phyloP scores from a whole-genome alignment of 2,888 invertebrate species.

The Tachina grossa region DNA sequence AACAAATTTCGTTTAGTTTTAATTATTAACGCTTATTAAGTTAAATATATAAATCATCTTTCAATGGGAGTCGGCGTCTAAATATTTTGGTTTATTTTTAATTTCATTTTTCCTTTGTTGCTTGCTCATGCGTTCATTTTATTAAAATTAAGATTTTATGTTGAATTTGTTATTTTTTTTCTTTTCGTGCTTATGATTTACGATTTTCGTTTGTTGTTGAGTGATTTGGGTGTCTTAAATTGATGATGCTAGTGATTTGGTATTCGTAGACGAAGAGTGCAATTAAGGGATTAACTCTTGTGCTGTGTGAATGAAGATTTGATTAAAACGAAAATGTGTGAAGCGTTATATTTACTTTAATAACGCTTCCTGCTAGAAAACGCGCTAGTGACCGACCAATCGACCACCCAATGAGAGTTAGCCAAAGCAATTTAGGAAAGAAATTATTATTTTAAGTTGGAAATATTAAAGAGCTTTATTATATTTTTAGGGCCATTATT shows the following conservation, averaged over 20 bases:
- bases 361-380: slow-evolving; percentile 37
- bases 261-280: background rate
- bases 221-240: slow-evolving; percentile 27
- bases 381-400: background rate
- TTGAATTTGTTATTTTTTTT: slow-evolving; percentile 18
- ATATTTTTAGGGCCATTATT: too few relatives aligned
- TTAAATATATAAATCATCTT: slow-evolving; percentile 35
- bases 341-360: background rate
- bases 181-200: slow-evolving; percentile 10
- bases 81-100: slow-evolving; percentile 33
- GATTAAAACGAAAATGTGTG: background rate
- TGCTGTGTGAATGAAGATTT: background rate
- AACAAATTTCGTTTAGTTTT: slow-evolving; percentile 25
- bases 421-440: too few relatives aligned
- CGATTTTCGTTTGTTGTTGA: slow-evolving; percentile 16
- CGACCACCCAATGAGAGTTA: background rate
- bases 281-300: slow-evolving; percentile 59
- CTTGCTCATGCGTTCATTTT: slow-evolving; percentile 2
- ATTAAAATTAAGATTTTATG: slow-evolving; percentile 9
- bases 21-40: slow-evolving; percentile 46
- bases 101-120: slow-evolving; percentile 11
- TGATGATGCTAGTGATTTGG: background rate
- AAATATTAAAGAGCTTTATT: too few relatives aligned
- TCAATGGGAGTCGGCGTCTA: slow-evolving; percentile 24
- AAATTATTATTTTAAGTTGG: too few relatives aligned